Percentiles rank a stretch among this genome's conserved stretches.
These are phyloP conservation scores for Punctoribates punctum DNA, from an alignment of 2,888 invertebrate species.

Conservation along the genomic window DNA sequence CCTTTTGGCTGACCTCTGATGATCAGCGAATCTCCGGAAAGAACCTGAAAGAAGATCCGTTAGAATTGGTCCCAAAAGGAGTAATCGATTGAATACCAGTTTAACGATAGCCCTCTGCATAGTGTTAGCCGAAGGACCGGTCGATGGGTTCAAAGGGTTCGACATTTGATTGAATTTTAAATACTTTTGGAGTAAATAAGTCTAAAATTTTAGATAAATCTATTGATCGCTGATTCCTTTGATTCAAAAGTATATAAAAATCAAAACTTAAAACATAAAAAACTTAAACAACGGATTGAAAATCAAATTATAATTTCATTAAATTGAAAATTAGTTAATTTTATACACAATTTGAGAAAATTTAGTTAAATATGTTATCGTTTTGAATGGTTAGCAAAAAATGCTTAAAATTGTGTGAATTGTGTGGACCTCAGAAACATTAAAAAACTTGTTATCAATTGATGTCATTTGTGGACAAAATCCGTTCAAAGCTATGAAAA, in stretches of 20 bases:
- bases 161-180: background rate
- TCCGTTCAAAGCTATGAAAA: background rate
- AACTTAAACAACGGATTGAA: background rate
- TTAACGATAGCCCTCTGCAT: slow-evolving; percentile 27
- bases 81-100: background rate
- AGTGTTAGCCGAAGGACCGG: background rate
- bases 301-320: background rate
- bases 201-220: background rate
- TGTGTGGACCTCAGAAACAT: too few relatives aligned
- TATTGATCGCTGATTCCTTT: background rate
- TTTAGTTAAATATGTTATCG: background rate
- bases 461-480: background rate
- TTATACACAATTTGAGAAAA: background rate
- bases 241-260: slow-evolving; percentile 1
- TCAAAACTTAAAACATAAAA: background rate
- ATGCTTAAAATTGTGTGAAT: background rate
- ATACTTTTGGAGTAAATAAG: background rate
- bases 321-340: background rate
- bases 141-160: background rate
- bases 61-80: background rate
- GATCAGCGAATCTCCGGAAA: slow-evolving; percentile 92
- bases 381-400: background rate
- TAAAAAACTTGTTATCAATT: background rate
- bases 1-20: slow-evolving; percentile 76
- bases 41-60: slow-evolving; percentile 63